Evolutionary conservation across 1,140 invertebrate genomes (phyloP), one percentile per base, ranked within the genome.

Genomic region (Metopolophium dirhodum): DNA sequence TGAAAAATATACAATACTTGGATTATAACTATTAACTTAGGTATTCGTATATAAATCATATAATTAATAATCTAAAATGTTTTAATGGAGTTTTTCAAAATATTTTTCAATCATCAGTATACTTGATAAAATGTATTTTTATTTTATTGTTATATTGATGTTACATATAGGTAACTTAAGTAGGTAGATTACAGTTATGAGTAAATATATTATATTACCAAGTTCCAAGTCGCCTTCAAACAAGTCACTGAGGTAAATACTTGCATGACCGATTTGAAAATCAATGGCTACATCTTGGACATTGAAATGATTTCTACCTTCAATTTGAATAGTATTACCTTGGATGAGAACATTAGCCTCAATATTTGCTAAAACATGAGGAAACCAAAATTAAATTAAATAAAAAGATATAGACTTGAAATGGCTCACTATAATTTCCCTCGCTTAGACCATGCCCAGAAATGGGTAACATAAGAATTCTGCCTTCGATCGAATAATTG

Each of bases 391-490:
- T 88, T 77, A 86, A 57, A 92, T 18, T 35, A 22, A 93, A 26
- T 35, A 87, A 91, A 93, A 61, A 82, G 47, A 68, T 47, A 91
- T 11, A 57, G 49, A 68, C 23, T 89, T 92, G 30, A 35, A 93
- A 82, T 93, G 83, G 95, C 96, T 96, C 95, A 96, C 96, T 96
- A 94, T 96, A 96, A 94, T 97, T 97, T 68, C 96, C 96, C 90
- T 94, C 94, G 47, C 95, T 96, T 35, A 94, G 92, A 35, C 97
- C 97, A 89, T 96, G 95, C 77, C 96, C 97, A 9, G 94, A 94
- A 45, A 97, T 96, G 0, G 97, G 96, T 95, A 97, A 95, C 95
- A 97, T 96, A 93, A 97, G 94, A 85, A 97, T 96, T 94, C 95
- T 96, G 51, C 96, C 97, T 57, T 96, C 94, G 94, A 97, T 96